These are phyloP conservation scores for Caenorhabditis sp. DNA, from an alignment of 2,888 invertebrate species.

Conservation along the genomic window DNA sequence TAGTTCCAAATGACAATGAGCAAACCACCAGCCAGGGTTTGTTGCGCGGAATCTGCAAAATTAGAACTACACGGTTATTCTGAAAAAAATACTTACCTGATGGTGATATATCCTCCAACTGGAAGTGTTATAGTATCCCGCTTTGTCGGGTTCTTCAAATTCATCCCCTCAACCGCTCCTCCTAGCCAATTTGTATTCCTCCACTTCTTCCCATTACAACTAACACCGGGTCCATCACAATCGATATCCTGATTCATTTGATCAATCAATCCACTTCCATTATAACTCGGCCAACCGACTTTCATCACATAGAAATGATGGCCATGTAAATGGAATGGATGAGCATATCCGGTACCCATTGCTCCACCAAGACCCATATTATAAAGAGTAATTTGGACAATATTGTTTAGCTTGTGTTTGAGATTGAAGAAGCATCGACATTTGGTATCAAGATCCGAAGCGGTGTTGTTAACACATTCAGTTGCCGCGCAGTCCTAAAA, in stretches of 20 bases:
- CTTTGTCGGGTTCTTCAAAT: constrained; percentile 56
- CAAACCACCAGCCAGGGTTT: constrained; percentile 71
- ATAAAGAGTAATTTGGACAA: constrained; percentile 66
- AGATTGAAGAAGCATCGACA: constrained; percentile 66
- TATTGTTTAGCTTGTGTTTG: constrained; percentile 58
- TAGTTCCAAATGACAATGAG: constrained; percentile 67
- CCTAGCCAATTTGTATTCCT: constrained; percentile 48
- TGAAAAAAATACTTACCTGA: constrained; percentile 50
- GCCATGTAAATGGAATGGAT: constrained; percentile 68
- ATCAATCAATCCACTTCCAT: constrained; percentile 48
- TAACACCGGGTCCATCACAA: constrained; percentile 22
- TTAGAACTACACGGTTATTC: background rate
- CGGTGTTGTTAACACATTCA: constrained; percentile 30
- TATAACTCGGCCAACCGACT: constrained; percentile 62
- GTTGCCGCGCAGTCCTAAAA: constrained; percentile 35
- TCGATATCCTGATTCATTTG: constrained; percentile 52
- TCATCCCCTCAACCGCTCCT: constrained; percentile 59
- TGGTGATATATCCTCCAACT: constrained; percentile 70
- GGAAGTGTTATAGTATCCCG: constrained; percentile 71
- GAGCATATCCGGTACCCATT: constrained; percentile 58
- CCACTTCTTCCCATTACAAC: constrained; percentile 45
- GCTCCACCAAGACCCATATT: constrained; percentile 67
- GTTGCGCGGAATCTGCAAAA: constrained; percentile 65
- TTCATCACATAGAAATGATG: constrained; percentile 67
- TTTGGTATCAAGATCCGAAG: constrained; percentile 42